These are phyloP conservation scores for Acrossocheilus wenchowensis DNA, from an alignment of 2,797 vertebrate genomes.

Conservation along the genomic window DNA sequence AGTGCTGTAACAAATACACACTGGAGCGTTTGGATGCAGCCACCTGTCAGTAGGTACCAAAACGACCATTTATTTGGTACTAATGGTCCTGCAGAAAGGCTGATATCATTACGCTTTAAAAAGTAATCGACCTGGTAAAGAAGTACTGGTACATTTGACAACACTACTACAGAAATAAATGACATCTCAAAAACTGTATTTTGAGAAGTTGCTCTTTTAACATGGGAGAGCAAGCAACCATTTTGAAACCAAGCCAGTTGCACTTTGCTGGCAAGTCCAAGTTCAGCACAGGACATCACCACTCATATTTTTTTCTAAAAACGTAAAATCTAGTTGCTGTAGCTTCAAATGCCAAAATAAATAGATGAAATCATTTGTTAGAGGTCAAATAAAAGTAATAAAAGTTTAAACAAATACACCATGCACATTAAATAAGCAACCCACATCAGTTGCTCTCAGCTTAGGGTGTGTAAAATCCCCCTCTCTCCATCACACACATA, in stretches of 20 bases:
- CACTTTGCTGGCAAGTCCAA: neutral
- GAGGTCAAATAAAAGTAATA: constrained; percentile 6
- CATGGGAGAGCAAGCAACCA: neutral
- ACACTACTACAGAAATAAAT: neutral
- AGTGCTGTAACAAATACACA: neutral
- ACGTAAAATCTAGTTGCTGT: neutral
- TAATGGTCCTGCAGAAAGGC: neutral
- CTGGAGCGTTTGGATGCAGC: neutral
- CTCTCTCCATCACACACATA: constrained; percentile 21
- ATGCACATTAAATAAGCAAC: constrained; percentile 24
- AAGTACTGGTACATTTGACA: neutral
- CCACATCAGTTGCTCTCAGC: constrained; percentile 34
- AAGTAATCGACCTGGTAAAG: neutral
- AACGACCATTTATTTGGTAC: neutral
- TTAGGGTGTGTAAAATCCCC: constrained; percentile 21
- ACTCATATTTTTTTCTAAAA: neutral
- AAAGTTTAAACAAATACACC: constrained; percentile 29
- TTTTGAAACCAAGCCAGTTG: neutral
- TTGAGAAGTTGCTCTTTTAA: neutral
- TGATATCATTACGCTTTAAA: neutral
- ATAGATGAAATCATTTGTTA: constrained; percentile 4
- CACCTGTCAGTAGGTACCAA: neutral
- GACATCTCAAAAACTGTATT: neutral
- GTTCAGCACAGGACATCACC: neutral
- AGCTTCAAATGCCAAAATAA: neutral